Base-by-base conservation (phyloP, 2,113 vertebrate genomes). In the Odontophorus gujanensis region DNA sequence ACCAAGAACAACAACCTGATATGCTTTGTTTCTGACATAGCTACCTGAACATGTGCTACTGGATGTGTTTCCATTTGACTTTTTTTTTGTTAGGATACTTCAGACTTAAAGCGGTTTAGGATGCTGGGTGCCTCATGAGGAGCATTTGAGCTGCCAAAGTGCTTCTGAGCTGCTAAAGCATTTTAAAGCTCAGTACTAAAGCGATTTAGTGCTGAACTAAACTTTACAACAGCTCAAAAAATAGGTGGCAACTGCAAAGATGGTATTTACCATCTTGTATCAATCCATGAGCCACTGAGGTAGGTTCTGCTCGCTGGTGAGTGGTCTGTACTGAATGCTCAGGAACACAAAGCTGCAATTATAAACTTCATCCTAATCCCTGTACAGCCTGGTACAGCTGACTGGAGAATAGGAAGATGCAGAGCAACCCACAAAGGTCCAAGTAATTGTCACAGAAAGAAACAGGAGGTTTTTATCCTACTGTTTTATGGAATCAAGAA, bases 131-230 rank as follows among this genome's bases (percentile, higher is more conserved):
- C 95, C 75, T 96, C 92, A 75, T 43, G 95, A 90, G 81, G 90
- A 96, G 92, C 80, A 91, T 95, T 95, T 96, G 95, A 96, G 96
- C 95, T 95, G 90, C 79, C 95, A 93, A 95, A 96, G 93, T 96
- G 96, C 92, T 92, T 86, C 95, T 96, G 96, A 96, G 95, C 96
- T 93, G 92, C 93, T 96, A 96, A 96, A 96, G 96, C 90, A 95
- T 94, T 94, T 94, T 94, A 96, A 95, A 95, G 93, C 96, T 93
- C 92, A 95, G 92, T 77, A 80, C 92, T 96, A 96, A 96, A 96
- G 96, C 68, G 92, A 90, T 93, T 95, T 95, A 87, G 75, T 59
- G 87, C 93, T 91, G 91, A 93, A 95, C 91, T 94, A 92, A 96
- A 96, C 67, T 93, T 95, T 87, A 85, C 78, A 89, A 82, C 81